These are phyloP conservation scores for Sus cebifrons DNA, from an alignment of 2,797 vertebrate species.

Conservation along the genomic window DNA sequence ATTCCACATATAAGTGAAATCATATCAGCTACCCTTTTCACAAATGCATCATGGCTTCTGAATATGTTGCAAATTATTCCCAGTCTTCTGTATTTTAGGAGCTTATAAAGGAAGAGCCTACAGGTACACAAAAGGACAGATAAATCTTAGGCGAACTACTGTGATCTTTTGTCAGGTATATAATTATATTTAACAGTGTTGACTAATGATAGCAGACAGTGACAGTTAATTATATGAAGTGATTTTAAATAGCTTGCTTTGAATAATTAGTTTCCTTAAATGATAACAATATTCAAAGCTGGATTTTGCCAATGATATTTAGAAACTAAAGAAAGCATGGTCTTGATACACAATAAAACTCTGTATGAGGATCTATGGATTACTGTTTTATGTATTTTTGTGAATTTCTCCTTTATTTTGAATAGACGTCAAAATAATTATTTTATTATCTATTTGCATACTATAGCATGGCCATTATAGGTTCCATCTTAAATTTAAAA, in stretches of 20 bases:
- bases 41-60: background rate
- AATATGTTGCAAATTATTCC: background rate
- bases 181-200: slow-evolving; percentile 69
- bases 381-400: background rate
- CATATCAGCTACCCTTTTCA: background rate
- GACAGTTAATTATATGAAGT: slow-evolving; percentile 72
- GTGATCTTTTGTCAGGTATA: background rate
- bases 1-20: no score
- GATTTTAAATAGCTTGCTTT: slow-evolving; percentile 66
- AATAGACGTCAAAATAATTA: slow-evolving; percentile 30
- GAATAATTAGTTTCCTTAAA: slow-evolving; percentile 73
- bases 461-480: background rate
- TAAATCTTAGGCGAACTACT: background rate
- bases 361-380: background rate
- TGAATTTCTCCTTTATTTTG: slow-evolving; percentile 33
- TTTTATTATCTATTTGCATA: slow-evolving; percentile 4
- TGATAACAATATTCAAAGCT: background rate
- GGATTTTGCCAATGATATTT: background rate
- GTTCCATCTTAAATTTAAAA: slow-evolving; percentile 26
- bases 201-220: slow-evolving; percentile 64
- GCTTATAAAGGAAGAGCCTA: background rate
- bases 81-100: background rate
- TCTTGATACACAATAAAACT: background rate
- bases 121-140: background rate
- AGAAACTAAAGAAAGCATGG: slow-evolving; percentile 18